Evolutionary conservation across 1,140 invertebrate genomes (phyloP).

Genomic region (Anastrepha obliqua): DNA sequence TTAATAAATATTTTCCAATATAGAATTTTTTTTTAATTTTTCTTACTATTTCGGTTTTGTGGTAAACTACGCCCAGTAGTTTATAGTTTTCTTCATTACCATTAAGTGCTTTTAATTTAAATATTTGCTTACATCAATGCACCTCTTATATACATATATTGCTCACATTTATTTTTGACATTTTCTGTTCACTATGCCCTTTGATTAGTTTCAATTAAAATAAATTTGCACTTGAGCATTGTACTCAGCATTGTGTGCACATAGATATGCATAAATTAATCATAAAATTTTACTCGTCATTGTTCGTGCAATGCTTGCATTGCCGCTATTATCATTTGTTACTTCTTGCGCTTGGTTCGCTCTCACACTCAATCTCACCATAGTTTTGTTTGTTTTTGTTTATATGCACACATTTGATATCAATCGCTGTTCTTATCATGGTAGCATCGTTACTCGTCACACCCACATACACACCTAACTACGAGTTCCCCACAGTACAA

Average conservation of each 20-base stretch:
- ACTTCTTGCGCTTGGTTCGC: not conserved
- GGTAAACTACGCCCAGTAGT: not conserved
- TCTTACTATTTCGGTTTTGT: too few relatives aligned
- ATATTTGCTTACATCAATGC: not conserved
- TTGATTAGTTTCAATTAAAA: constrained; percentile 49
- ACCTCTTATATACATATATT: not conserved
- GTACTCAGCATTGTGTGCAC: not conserved
- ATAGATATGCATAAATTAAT: constrained; percentile 18
- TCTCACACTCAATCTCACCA: not conserved
- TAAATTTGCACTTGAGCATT: constrained; percentile 8
- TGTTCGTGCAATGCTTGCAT: not conserved
- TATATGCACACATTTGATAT: too few relatives aligned
- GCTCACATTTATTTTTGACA: not conserved
- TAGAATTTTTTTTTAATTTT: too few relatives aligned
- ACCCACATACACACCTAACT: not conserved
- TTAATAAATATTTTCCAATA: too few relatives aligned
- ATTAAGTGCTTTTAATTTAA: not conserved
- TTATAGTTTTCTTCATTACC: not conserved
- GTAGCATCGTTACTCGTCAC: not conserved
- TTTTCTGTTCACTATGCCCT: not conserved
- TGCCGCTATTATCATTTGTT: not conserved
- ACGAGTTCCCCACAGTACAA: not conserved
- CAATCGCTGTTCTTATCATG: not conserved
- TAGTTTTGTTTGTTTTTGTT: not conserved
- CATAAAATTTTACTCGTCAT: not conserved